These are phyloP conservation scores for Ageneiosus marmoratus DNA, from an alignment of 2,113 vertebrate genomes.

Conservation along the genomic window DNA sequence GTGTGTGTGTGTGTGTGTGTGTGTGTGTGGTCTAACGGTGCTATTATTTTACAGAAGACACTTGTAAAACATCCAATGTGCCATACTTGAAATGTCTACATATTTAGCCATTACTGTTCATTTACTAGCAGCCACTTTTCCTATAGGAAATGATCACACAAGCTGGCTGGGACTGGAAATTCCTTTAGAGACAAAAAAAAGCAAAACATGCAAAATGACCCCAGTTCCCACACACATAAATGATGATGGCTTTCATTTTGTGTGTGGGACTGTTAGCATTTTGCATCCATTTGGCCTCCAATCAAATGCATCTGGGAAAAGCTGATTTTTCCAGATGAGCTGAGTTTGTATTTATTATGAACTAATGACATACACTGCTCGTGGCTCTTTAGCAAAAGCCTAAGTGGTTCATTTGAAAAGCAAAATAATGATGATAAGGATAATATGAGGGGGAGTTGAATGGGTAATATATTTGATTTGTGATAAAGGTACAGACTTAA, in stretches of 20 bases:
- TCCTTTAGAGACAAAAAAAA: conserved; percentile 22
- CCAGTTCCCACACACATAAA: conserved; percentile 14
- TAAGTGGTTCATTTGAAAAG: conserved; percentile 30
- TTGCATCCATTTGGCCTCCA: conserved; percentile 36
- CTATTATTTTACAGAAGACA: conserved; percentile 6
- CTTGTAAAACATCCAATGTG: neutral
- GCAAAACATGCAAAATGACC: conserved; percentile 15
- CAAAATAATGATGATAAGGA: conserved; percentile 27
- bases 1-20: conserved; percentile 22
- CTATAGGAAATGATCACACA: conserved; percentile 13
- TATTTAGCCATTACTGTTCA: conserved; percentile 15
- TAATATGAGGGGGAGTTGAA: neutral
- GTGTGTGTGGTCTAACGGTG: conserved; percentile 1
- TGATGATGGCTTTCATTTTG: conserved; percentile 1
- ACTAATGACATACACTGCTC: conserved; percentile 31
- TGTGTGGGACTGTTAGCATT: conserved; percentile 10
- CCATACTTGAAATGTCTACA: conserved; percentile 12
- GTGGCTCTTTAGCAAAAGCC: conserved; percentile 19
- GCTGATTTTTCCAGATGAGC: conserved; percentile 20
- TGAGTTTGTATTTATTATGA: conserved; percentile 30
- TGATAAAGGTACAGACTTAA: neutral
- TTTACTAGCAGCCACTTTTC: neutral
- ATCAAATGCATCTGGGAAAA: conserved; percentile 29
- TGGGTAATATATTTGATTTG: conserved; percentile 1
- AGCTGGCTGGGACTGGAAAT: neutral